Conservation (phyloP, 2,113 vertebrate species). For the Callorhinus ursinus region DNA sequence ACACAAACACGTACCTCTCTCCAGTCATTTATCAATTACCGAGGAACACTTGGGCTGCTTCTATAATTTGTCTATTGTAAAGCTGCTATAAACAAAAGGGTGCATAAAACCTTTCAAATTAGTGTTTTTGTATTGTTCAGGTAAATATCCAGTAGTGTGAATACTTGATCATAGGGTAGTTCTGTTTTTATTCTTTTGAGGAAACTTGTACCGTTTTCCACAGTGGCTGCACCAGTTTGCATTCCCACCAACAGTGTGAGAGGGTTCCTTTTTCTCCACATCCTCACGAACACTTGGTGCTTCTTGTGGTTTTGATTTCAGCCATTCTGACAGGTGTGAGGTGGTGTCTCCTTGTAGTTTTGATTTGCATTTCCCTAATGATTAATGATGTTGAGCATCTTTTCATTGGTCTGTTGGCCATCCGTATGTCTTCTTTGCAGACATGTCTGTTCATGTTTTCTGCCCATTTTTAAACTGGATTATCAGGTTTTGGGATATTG, state of each 20-base stretch:
- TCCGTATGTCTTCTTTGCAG: neutral
- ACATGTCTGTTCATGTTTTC: neutral
- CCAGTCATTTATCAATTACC: neutral
- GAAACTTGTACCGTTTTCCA: neutral
- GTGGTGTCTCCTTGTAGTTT: neutral
- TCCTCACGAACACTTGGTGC: neutral
- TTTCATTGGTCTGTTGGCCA: neutral
- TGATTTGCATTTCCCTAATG: neutral
- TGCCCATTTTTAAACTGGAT: neutral
- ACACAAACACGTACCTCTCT: neutral
- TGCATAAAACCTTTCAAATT: neutral
- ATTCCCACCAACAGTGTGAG: neutral
- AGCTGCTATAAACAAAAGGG: neutral
- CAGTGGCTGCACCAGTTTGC: neutral
- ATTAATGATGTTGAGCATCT: neutral
- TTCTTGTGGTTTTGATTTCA: neutral
- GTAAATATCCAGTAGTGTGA: neutral
- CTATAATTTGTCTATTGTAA: neutral
- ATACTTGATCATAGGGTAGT: neutral
- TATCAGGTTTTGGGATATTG: neutral
- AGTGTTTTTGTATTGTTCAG: neutral
- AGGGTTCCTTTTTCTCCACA: neutral
- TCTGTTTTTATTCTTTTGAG: neutral
- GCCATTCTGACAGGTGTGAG: neutral
- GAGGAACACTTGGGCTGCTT: neutral